phyloP scores from a whole-genome alignment of 2,113 vertebrate species.

The Paratilapia polleni region DNA sequence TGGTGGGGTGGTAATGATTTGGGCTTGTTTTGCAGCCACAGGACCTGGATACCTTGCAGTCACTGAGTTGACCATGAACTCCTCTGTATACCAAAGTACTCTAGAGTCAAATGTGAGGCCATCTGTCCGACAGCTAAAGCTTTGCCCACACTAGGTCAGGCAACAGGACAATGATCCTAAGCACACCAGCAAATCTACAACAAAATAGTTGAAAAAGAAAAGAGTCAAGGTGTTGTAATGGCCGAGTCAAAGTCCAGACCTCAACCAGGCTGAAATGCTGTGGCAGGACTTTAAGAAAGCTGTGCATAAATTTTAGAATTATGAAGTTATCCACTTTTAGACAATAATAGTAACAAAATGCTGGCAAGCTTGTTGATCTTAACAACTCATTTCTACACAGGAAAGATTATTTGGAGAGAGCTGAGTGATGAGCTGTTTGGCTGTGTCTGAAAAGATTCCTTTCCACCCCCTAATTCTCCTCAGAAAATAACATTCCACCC shows the following conservation, averaged over 20 bases:
- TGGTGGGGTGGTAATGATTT: background rate
- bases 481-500: constrained; percentile 59
- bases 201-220: background rate
- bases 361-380: constrained; percentile 7
- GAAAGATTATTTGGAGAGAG: constrained; percentile 32
- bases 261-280: background rate
- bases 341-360: background rate
- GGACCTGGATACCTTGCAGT: too few relatives aligned
- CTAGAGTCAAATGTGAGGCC: too few relatives aligned
- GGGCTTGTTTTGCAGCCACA: background rate
- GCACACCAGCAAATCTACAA: background rate
- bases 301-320: background rate
- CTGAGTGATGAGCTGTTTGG: constrained; percentile 42
- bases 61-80: too few relatives aligned
- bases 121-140: too few relatives aligned
- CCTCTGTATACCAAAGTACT: background rate
- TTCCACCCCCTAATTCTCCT: constrained; percentile 50
- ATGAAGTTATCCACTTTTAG: background rate
- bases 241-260: background rate
- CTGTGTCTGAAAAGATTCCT: constrained; percentile 47
- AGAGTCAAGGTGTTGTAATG: background rate
- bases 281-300: background rate
- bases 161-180: background rate
- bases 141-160: background rate
- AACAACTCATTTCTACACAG: constrained; percentile 16